Percentiles rank a stretch among this genome's conserved stretches.
Conservation (phyloP, 2,113 vertebrate genomes). For the Gymnorhina tibicen region DNA sequence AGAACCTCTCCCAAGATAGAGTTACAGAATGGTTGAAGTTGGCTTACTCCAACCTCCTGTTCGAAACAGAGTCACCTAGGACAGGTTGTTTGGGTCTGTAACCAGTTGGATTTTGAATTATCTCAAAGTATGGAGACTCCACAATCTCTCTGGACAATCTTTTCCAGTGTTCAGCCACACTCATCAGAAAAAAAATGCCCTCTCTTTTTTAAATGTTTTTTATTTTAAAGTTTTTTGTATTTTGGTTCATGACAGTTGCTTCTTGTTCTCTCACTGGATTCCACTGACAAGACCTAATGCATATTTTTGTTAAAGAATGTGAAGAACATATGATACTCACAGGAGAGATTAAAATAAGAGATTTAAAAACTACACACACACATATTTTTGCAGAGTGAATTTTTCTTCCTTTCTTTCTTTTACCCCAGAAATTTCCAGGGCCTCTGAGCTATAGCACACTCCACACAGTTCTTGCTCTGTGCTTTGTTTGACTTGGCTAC, state of each 20-base stretch:
- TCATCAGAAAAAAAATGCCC: fast-evolving
- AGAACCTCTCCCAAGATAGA: not conserved
- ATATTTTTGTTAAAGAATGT: not conserved
- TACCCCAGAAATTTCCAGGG: not conserved
- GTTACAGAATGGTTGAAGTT: not conserved
- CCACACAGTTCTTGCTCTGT: not conserved
- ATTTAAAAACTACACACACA: not conserved
- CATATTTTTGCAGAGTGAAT: not conserved
- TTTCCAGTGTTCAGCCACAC: not conserved
- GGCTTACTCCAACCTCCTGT: not conserved
- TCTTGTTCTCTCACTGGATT: not conserved
- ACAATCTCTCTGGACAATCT: not conserved
- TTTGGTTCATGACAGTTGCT: not conserved
- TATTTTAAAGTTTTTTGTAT: not conserved
- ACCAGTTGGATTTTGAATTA: not conserved
- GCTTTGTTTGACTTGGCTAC: not conserved
- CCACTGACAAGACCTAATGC: not conserved
- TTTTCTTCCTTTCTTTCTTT: not conserved
- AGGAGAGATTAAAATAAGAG: not conserved
- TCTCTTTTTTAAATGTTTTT: not conserved
- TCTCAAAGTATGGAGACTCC: not conserved
- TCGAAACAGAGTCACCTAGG: not conserved
- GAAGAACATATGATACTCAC: not conserved
- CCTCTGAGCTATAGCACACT: not conserved
- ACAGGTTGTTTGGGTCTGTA: not conserved